These are phyloP conservation scores for Hirudo medicinalis DNA, from an alignment of 1,140 invertebrate species.

Conservation along the genomic window DNA sequence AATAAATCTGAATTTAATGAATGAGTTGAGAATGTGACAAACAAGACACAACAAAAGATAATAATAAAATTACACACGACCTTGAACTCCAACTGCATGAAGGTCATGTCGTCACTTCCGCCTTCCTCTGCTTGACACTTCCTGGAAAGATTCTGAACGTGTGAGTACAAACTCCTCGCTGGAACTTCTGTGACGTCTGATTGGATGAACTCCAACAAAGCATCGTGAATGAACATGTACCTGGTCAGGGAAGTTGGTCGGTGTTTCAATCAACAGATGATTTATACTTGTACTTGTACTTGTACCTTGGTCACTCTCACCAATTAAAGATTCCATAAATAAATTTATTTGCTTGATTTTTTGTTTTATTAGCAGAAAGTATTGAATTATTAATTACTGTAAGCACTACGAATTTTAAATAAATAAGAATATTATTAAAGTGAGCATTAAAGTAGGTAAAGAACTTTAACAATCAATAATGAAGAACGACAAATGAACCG, in stretches of 20 bases:
- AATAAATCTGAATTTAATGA: not conserved
- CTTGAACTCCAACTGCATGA: conserved; percentile 97
- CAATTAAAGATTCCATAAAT: too few species aligned
- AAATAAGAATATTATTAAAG: too few species aligned
- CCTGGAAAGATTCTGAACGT: conserved; percentile 69
- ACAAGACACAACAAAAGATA: not conserved
- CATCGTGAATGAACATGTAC: conserved; percentile 97
- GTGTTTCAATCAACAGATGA: too few species aligned
- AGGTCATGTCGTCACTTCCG: conserved; percentile 51
- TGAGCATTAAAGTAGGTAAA: too few species aligned
- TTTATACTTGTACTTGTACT: too few species aligned
- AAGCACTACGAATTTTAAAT: too few species aligned
- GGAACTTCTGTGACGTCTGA: conserved; percentile 88
- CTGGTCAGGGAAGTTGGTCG: conserved; percentile 44
- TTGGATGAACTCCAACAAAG: conserved; percentile 79
- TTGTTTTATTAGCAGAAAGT: too few species aligned
- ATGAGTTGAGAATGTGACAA: not conserved
- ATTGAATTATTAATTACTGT: too few species aligned
- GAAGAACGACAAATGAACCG: too few species aligned
- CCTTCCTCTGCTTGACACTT: conserved; percentile 30
- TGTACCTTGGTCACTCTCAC: too few species aligned
- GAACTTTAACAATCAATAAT: too few species aligned
- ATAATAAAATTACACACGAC: conserved; percentile 33
- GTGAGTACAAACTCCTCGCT: conserved; percentile 74
- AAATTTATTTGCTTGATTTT: too few species aligned